Base-by-base conservation (phyloP, 1,140 invertebrate genomes). In the Pissodes strobi region DNA sequence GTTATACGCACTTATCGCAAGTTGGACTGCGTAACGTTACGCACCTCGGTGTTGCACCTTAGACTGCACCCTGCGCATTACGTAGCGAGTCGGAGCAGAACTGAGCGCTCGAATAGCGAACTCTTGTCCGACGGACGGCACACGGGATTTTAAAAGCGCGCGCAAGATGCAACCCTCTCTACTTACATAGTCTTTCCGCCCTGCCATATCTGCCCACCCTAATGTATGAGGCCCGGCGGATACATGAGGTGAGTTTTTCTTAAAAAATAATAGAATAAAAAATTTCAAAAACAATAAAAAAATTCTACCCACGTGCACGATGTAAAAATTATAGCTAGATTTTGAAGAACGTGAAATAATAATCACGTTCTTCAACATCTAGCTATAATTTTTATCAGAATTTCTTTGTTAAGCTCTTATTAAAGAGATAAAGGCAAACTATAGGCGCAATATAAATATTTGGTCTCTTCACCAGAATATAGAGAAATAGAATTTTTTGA, bases 101-200 rank as follows among this genome's bases (percentile, higher is more conserved):
- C 70, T 55, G 59, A 65, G 52, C 12, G 55, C 34, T 37, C 27
- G 39, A 48, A 30, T 64, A 60, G 67, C 61, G 57, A 69, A 57
- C 38, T 49, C 51, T 51, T 60, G 41, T 56, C 64, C 57, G 58
- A 53, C 65, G 65, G 52, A 30, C 34, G 30, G 61, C 52, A 61
- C 56, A 64, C 64, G 67, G 58, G 34, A 39, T 46, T 55, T 64
- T 66, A 68, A 70, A 67, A 56, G 71, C 70, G 71, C 69, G 74
- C 73, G 72, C 73, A 74, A 64, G 69, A 72, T 75, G 73, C 73
- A 74, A 66, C 65, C 67, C 66, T 34, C 60, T 58, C 25, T 53
- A 66, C 67, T 61, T 65, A 66, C 58, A 61, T 53, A 60, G 30
- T 41, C 65, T 66, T 53, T 51, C 64, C 43, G 52, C 61, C 62